These are phyloP conservation scores for Ectropis grisescens DNA, from an alignment of 1,140 invertebrate genomes.

Conservation along the genomic window DNA sequence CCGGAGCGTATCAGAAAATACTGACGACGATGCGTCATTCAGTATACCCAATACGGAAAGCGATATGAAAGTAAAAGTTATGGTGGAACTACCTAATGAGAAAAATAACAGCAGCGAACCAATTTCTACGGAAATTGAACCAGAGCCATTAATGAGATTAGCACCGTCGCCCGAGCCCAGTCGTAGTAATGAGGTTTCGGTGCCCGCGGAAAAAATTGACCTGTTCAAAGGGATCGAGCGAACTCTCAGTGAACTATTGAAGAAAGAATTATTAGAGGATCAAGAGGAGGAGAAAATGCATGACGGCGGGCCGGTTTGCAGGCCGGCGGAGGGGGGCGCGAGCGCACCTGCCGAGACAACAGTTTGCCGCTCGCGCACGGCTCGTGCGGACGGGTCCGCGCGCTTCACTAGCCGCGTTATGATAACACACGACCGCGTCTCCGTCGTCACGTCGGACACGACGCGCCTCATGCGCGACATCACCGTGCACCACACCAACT, in stretches of 20 bases:
- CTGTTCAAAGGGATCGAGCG: slow-evolving; percentile 69
- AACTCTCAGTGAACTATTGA: slow-evolving; percentile 67
- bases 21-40: slow-evolving; percentile 50
- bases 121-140: slow-evolving; percentile 20
- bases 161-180: slow-evolving; percentile 35
- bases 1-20: slow-evolving; percentile 35
- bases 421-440: slow-evolving; percentile 84
- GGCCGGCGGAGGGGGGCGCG: slow-evolving; percentile 60
- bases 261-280: slow-evolving; percentile 66
- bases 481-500: slow-evolving; percentile 72
- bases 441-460: slow-evolving; percentile 79
- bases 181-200: slow-evolving; percentile 21
- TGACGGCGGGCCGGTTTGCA: slow-evolving; percentile 63
- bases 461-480: slow-evolving; percentile 76
- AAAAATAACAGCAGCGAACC: slow-evolving; percentile 21
- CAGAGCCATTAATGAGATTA: slow-evolving; percentile 22
- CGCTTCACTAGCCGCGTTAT: slow-evolving; percentile 88
- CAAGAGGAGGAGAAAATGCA: slow-evolving; percentile 63
- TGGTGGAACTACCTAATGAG: slow-evolving; percentile 32
- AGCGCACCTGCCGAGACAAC: slow-evolving; percentile 60
- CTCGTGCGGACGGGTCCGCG: slow-evolving; percentile 71
- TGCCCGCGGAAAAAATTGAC: slow-evolving; percentile 54
- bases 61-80: slow-evolving; percentile 54
- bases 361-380: slow-evolving; percentile 67
- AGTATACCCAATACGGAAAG: slow-evolving; percentile 35